Conservation (phyloP, 2,888 invertebrate genomes). For the Neria commutata region DNA sequence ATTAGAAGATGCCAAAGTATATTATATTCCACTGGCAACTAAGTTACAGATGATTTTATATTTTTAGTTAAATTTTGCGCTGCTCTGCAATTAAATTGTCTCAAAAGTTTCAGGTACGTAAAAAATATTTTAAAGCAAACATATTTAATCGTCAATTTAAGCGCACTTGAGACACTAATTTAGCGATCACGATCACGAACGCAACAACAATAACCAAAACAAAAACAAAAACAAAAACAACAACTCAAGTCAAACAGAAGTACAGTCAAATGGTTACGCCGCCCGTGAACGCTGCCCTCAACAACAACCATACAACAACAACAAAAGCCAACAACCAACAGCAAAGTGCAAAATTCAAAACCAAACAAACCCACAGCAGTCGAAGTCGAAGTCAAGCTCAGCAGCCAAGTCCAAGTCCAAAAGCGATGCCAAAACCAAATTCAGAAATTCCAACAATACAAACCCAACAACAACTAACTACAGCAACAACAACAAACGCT, state of each 20-base stretch:
- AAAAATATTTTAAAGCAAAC: no score
- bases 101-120: no score
- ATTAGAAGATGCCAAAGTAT: no score
- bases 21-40: no score
- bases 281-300: no score
- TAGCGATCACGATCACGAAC: neutral
- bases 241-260: neutral
- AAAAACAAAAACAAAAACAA: neutral
- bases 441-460: neutral
- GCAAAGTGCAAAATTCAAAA: neutral
- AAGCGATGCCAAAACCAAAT: neutral
- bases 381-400: neutral
- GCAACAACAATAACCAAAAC: neutral
- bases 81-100: no score
- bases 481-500: no score
- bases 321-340: neutral
- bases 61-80: no score
- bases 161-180: conserved; percentile 4
- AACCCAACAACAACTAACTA: neutral
- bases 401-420: neutral
- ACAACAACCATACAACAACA: no score
- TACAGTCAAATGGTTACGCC: no score
- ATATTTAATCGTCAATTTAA: no score
- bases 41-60: no score
- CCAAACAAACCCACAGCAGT: neutral